These are phyloP conservation scores for Brachypteracias leptosomus DNA, from an alignment of 2,113 vertebrate species.

Conservation along the genomic window DNA sequence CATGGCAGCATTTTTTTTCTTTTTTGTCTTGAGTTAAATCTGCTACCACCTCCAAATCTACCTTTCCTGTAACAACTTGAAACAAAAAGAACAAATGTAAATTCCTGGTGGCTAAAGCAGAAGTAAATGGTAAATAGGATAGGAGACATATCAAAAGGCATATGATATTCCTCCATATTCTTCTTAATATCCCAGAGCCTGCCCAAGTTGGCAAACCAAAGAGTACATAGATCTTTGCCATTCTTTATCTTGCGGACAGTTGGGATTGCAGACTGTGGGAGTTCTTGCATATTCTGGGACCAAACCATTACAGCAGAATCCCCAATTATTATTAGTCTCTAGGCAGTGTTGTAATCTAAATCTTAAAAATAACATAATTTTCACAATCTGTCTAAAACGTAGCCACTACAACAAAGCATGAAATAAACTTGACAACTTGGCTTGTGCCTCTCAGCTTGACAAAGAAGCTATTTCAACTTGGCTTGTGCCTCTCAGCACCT, in stretches of 20 bases:
- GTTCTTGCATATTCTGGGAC: not conserved
- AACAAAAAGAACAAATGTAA: not conserved
- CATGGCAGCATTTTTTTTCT: not conserved
- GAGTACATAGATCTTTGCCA: not conserved
- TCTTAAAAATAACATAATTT: not conserved
- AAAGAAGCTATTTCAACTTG: constrained; percentile 24
- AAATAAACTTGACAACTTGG: constrained; percentile 22
- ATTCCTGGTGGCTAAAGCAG: not conserved
- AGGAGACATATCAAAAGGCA: not conserved
- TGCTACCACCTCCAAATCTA: not conserved
- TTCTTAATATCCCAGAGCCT: not conserved
- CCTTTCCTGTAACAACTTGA: not conserved
- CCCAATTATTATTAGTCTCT: not conserved
- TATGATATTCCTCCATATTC: not conserved
- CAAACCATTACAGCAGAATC: not conserved
- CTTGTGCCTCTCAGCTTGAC: constrained; percentile 3
- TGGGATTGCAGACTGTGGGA: not conserved
- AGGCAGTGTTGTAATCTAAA: not conserved
- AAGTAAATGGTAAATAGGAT: not conserved
- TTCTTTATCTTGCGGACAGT: not conserved
- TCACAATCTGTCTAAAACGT: not conserved
- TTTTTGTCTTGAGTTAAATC: not conserved
- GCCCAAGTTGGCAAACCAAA: constrained; percentile 7
- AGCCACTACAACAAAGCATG: not conserved
- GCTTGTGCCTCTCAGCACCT: constrained; percentile 1